Percentiles rank a stretch among this genome's conserved stretches.
phyloP scores from a whole-genome alignment of 1,140 invertebrate genomes.

The Plectrocnemia conspersa region DNA sequence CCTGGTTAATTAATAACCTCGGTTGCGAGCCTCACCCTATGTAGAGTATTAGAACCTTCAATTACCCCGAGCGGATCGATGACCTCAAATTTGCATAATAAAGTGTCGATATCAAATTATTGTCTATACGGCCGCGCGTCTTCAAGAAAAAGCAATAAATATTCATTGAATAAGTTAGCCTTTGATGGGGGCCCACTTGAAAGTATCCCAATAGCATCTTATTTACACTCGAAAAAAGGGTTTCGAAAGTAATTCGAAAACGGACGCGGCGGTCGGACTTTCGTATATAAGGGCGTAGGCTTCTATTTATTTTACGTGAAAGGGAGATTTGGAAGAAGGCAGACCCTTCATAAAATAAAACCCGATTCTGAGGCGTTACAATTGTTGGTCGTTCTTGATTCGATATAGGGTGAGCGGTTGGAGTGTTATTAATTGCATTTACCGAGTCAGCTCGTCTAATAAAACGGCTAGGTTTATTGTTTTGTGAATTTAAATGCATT shows the following conservation, averaged over 20 bases:
- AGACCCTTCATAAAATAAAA: constrained; percentile 9
- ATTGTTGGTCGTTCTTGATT: not conserved
- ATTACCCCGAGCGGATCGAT: no score
- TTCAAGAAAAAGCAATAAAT: constrained; percentile 22
- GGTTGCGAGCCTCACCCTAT: no score
- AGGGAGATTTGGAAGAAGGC: constrained; percentile 7
- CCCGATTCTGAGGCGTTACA: constrained; percentile 5
- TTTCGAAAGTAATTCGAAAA: constrained; percentile 16
- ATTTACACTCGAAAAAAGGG: constrained; percentile 23
- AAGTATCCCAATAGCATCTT: constrained; percentile 11
- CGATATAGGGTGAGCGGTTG: not conserved
- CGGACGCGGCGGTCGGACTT: not conserved
- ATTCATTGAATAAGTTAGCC: constrained; percentile 22
- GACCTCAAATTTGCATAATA: no score
- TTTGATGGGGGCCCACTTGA: constrained; percentile 24
- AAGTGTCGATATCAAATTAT: no score
- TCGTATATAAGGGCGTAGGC: not conserved
- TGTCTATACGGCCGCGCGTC: no score
- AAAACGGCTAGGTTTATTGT: no score
- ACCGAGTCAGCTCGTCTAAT: no score
- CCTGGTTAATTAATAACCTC: no score
- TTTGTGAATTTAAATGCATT: no score
- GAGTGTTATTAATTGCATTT: no score
- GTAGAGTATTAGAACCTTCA: no score
- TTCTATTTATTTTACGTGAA: constrained; percentile 21